These are phyloP conservation scores for Felis chaus DNA, from an alignment of 2,113 vertebrate species.

Conservation along the genomic window DNA sequence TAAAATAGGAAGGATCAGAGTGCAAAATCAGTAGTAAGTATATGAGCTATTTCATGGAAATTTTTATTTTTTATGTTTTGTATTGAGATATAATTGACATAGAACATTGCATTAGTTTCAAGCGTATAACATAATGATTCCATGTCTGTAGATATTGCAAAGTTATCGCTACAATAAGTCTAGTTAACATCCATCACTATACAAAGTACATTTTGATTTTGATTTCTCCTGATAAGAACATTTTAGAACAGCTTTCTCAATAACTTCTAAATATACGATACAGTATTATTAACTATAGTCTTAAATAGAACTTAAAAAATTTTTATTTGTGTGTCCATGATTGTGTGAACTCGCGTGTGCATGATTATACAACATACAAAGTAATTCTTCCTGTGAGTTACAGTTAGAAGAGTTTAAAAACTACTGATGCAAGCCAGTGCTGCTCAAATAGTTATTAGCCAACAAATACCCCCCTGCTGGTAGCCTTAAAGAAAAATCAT, in stretches of 20 bases:
- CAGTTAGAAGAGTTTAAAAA: background rate
- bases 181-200: background rate
- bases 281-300: background rate
- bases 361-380: background rate
- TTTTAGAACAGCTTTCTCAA: background rate
- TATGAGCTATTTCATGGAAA: background rate
- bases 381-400: background rate
- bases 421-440: background rate
- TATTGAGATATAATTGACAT: background rate
- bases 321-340: background rate
- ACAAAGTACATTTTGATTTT: background rate
- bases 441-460: background rate
- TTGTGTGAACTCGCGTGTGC: background rate
- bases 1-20: background rate
- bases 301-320: background rate
- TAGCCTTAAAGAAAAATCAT: background rate
- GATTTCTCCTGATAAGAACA: background rate
- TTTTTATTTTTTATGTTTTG: background rate
- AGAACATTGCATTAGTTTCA: background rate
- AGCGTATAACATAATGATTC: background rate
- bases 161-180: background rate
- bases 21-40: background rate
- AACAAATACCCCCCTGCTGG: background rate
- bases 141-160: background rate
- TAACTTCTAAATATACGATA: background rate